Conservation (phyloP, 2,113 vertebrate genomes). For the Syngnathus scovelli region DNA sequence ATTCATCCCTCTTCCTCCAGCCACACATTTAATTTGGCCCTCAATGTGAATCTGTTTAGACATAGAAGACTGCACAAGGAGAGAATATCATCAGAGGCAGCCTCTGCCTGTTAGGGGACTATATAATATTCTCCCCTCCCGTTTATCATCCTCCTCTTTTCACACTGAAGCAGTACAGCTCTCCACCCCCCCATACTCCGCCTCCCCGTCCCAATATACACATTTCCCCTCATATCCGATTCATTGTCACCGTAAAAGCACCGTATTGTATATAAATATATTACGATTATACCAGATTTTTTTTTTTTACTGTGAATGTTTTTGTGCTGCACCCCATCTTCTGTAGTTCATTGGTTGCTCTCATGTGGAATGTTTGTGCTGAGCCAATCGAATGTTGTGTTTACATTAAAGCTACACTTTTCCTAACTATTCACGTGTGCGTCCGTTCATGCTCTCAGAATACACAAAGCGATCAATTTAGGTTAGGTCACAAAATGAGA, state of each 20-base stretch:
- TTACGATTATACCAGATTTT: slow-evolving; percentile 71
- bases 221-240: slow-evolving; percentile 58
- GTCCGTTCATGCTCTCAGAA: slow-evolving; percentile 25
- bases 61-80: slow-evolving; percentile 56
- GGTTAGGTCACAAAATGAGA: slow-evolving; percentile 47
- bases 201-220: slow-evolving; percentile 43
- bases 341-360: slow-evolving; percentile 73
- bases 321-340: slow-evolving; percentile 69
- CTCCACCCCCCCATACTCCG: slow-evolving; percentile 53
- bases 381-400: slow-evolving; percentile 76
- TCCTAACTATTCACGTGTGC: slow-evolving; percentile 58
- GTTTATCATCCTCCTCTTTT: slow-evolving; percentile 48
- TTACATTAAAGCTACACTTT: slow-evolving; percentile 76
- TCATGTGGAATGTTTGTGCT: slow-evolving; percentile 76
- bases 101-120: slow-evolving; percentile 36
- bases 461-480: slow-evolving; percentile 14
- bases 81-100: slow-evolving; percentile 50
- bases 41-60: slow-evolving; percentile 58
- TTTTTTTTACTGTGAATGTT: slow-evolving; percentile 74
- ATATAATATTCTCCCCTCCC: slow-evolving; percentile 30
- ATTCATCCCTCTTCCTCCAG: slow-evolving; percentile 62
- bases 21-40: slow-evolving; percentile 64
- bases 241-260: slow-evolving; percentile 67
- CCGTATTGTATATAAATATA: slow-evolving; percentile 74
- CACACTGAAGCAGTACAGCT: slow-evolving; percentile 53